Percentiles rank a stretch among this genome's conserved stretches.
phyloP scores from a whole-genome alignment of 1,140 invertebrate species.

The Ruditapes philippinarum region DNA sequence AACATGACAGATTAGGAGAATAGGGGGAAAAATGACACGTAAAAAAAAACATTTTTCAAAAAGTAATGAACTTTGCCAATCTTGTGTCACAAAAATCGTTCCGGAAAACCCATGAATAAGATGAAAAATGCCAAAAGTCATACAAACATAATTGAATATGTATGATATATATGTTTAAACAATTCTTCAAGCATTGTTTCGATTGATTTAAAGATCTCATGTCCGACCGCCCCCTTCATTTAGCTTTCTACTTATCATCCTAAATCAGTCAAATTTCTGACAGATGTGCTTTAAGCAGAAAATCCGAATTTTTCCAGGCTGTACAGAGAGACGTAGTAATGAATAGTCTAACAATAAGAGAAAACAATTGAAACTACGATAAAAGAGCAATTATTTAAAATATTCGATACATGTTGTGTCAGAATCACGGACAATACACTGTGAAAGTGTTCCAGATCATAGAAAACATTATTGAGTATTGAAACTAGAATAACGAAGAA shows the following conservation, averaged over 20 bases:
- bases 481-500: neutral
- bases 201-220: slow-evolving; percentile 33
- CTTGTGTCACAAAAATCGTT: no score
- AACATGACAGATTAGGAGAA: no score
- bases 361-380: slow-evolving; percentile 31
- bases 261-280: slow-evolving; percentile 24
- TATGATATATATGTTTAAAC: slow-evolving; percentile 14
- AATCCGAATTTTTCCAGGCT: slow-evolving; percentile 7
- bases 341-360: neutral
- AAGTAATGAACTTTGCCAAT: neutral
- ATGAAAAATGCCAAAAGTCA: no score
- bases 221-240: neutral
- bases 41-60: neutral
- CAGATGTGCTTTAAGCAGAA: slow-evolving; percentile 1
- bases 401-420: neutral
- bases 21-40: no score
- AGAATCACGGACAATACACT: neutral
- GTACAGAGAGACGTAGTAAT: neutral
- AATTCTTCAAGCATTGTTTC: neutral
- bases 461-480: no score
- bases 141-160: slow-evolving; percentile 42
- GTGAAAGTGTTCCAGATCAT: neutral
- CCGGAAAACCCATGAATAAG: no score
- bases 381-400: slow-evolving; percentile 10
- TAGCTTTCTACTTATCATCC: slow-evolving; percentile 16